A percentile compares a stretch with the other conserved stretches of the same genome.
These are phyloP conservation scores for Anguilla anguilla DNA, from an alignment of 2,797 vertebrate genomes.

Conservation along the genomic window DNA sequence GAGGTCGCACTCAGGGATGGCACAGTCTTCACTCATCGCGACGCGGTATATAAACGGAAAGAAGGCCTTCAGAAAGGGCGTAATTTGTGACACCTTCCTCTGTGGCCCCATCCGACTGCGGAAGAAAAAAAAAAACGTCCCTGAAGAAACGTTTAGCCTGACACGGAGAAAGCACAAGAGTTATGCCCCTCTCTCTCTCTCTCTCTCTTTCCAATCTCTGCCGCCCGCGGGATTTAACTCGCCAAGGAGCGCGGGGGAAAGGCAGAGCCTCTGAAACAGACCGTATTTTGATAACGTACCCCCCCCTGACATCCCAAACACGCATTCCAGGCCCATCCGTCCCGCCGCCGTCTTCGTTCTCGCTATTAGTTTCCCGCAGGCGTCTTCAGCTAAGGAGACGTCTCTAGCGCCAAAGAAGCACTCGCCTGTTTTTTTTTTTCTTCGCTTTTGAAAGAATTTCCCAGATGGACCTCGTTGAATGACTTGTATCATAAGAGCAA, in stretches of 20 bases:
- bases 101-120: too few species aligned
- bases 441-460: background rate
- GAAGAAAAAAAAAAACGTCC: background rate
- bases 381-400: background rate
- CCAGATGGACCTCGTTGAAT: background rate
- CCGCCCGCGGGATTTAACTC: background rate
- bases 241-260: background rate
- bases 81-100: background rate
- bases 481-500: background rate
- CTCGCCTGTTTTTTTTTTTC: background rate
- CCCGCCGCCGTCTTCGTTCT: background rate
- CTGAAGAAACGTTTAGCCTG: background rate
- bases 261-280: background rate
- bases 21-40: background rate
- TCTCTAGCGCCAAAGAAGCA: background rate
- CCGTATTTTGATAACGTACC: background rate
- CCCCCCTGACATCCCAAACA: background rate
- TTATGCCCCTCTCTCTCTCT: background rate
- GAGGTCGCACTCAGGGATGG: background rate
- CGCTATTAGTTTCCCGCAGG: background rate
- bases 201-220: constrained; percentile 3
- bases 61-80: background rate
- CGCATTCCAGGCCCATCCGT: background rate
- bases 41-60: background rate
- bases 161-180: background rate